A percentile compares a stretch with the other conserved stretches of the same genome.
These are phyloP conservation scores for Morpho helenor DNA, from an alignment of 2,888 invertebrate species.

Conservation along the genomic window DNA sequence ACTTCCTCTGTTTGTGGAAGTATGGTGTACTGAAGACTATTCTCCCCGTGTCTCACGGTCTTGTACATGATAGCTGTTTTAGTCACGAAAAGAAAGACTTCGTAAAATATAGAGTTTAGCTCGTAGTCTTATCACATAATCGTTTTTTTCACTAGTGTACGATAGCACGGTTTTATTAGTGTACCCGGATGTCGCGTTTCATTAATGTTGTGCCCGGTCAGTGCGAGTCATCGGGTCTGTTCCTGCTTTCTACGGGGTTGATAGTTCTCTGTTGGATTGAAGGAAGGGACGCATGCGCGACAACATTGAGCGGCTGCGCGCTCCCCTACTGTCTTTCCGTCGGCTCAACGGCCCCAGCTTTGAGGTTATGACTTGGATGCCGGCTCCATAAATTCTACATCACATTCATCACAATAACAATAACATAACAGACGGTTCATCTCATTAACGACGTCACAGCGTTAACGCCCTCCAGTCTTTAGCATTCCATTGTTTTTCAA, in stretches of 20 bases:
- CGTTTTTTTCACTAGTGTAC: constrained; percentile 41
- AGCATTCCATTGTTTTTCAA: constrained; percentile 4
- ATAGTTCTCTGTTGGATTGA: constrained; percentile 35
- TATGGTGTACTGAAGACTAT: constrained; percentile 86
- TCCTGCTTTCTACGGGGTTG: constrained; percentile 66
- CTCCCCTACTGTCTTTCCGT: constrained; percentile 46
- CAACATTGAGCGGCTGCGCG: constrained; percentile 73
- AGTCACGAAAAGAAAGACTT: constrained; percentile 62
- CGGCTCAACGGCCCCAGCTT: constrained; percentile 49
- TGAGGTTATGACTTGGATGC: constrained; percentile 71
- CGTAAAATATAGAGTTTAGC: constrained; percentile 39
- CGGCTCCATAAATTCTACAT: constrained; percentile 52
- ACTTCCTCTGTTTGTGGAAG: constrained; percentile 85
- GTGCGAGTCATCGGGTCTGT: constrained; percentile 54
- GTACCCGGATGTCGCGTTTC: constrained; percentile 40
- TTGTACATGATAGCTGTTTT: constrained; percentile 81
- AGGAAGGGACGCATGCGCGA: constrained; percentile 58
- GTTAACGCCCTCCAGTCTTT: constrained; percentile 26
- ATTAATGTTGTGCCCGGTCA: constrained; percentile 43
- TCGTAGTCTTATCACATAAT: constrained; percentile 61
- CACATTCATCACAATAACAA: constrained; percentile 56
- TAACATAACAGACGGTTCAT: constrained; percentile 44
- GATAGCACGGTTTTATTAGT: constrained; percentile 33
- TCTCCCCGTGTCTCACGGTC: constrained; percentile 86
- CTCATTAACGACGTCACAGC: constrained; percentile 38